Evolutionary conservation across 2,797 vertebrate species (phyloP), one percentile per base, ranked within the genome.

Genomic region (Cynodonichthys magdalenae): DNA sequence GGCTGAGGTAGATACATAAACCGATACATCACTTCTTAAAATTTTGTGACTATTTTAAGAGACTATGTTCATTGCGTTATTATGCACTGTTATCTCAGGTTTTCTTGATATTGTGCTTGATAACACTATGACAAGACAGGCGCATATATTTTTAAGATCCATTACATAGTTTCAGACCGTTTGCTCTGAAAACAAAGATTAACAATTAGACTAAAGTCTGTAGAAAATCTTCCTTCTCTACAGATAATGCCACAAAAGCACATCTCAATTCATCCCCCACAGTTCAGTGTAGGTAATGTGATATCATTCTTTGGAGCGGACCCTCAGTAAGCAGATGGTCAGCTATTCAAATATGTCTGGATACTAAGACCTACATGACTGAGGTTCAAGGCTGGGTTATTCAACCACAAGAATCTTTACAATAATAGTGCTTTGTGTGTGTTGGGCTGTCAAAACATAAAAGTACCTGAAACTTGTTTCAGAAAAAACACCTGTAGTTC

Each of bases 311-410:
- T 60, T 81, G 73, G 61, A 81, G 65, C 73, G 75, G 74, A 61
- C 66, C 63, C 75, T 81, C 53, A 75, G 61, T 64, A 44, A 87
- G 81, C 89, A 92, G 88, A 91, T 91, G 87, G 89, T 67, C 66
- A 29, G 70, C 81, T 82, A 87, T 82, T 88, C 77, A 84, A 55
- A 82, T 71, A 62, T 59, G 61, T 76, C 52, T 67, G 77, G 67
- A 83, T 71, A 67, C 76, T 70, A 47, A 42, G 69, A 71, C 47
- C 65, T 52, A 44, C 34, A 58, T 52, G 49, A 66, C 1, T n/a
- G 54, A 66, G 74, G 51, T 59, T 65, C 31, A 53, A 66, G 57
- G 46, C 61, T 28, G 44, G 20, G 50, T 45, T 64, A 34, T 6
- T 50, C 27, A 61, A 58, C 64, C 53, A 58, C 66, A 62, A 58